These are phyloP conservation scores for Glyphotaelius pellucidus DNA, from an alignment of 2,888 invertebrate genomes.

Conservation along the genomic window DNA sequence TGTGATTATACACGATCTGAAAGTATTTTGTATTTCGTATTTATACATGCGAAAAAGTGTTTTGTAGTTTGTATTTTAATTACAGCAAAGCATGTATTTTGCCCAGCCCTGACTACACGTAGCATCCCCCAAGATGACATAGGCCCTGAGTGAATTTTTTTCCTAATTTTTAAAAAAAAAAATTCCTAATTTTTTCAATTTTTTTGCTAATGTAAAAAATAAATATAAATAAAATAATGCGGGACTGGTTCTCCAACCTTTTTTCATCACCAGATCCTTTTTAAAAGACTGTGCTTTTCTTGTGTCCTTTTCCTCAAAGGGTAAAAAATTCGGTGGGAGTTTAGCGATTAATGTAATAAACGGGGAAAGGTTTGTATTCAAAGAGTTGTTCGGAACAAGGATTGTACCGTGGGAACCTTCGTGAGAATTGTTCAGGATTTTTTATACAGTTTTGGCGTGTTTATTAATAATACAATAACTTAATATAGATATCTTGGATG, in stretches of 20 bases:
- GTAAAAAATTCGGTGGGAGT: slow-evolving; percentile 37
- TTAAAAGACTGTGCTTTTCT: background rate
- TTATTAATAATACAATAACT: background rate
- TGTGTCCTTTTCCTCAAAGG: slow-evolving; percentile 42
- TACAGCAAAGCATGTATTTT: too few species aligned
- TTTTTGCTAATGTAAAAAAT: too few species aligned
- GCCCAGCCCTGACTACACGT: too few species aligned
- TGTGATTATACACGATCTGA: too few species aligned
- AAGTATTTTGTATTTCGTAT: too few species aligned
- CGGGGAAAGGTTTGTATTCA: background rate
- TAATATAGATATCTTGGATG: background rate
- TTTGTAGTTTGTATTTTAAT: too few species aligned
- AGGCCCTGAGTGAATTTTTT: too few species aligned
- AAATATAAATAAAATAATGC: background rate
- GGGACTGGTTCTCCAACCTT: background rate
- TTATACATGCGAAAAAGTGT: too few species aligned
- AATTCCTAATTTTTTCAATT: too few species aligned
- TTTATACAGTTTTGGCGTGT: background rate
- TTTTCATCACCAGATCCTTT: background rate
- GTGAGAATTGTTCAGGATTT: background rate
- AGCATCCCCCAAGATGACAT: too few species aligned
- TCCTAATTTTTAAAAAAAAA: too few species aligned
- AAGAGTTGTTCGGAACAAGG: background rate
- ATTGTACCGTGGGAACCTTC: slow-evolving; percentile 2
- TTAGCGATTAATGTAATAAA: background rate